Base-by-base conservation (phyloP, 2,113 vertebrate species). In the Apodemus sylvaticus region DNA sequence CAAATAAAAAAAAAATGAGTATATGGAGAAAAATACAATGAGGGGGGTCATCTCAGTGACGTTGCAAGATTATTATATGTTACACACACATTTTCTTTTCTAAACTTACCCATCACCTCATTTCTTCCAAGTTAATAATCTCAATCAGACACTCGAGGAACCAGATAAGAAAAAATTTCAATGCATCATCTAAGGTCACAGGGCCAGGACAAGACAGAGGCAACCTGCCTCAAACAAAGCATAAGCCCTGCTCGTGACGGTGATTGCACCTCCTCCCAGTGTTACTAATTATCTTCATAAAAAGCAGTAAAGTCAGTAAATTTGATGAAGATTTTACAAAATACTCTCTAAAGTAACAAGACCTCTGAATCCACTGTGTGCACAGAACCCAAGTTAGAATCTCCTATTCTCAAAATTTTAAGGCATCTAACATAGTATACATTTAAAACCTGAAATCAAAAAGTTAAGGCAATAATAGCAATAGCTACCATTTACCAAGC, bases 291-390 rank as follows among this genome's bases (percentile, higher is more conserved):
- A 79, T 87, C 92, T 92, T 89, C 71, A 42, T 60, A 13, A 48
- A 64, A 96, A 86, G n/a, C 39, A 91, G 22, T 39, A 62, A 9
- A 87, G 73, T 45, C 53, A 58, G 2, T 86, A 51, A 92, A 77
- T 86, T 94, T 12, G 83, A 91, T 83, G 62, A 78, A 95, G 45
- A 88, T 45, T 60, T 95, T 51, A 13, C 76, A 92, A 95, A 91
- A 79, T 68, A 94, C 7, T n/a, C 93, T 51, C 78, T 66, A n/a
- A n/a, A 42, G 26, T 78, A 92, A 87, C 34, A 70, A 20, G 48
- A 48, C 24, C 68, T 96, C 68, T 95, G 58, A 92, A 91, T 73
- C 45, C 71, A 87, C 36, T 9, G 48, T 3, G 7, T n/a, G 83
- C 14, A 70, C 1, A 77, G 31, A 93, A 88, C n/a, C 14, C 85